These are phyloP conservation scores for Drosophila asahinai DNA, from an alignment of 1,140 invertebrate genomes.

Conservation along the genomic window DNA sequence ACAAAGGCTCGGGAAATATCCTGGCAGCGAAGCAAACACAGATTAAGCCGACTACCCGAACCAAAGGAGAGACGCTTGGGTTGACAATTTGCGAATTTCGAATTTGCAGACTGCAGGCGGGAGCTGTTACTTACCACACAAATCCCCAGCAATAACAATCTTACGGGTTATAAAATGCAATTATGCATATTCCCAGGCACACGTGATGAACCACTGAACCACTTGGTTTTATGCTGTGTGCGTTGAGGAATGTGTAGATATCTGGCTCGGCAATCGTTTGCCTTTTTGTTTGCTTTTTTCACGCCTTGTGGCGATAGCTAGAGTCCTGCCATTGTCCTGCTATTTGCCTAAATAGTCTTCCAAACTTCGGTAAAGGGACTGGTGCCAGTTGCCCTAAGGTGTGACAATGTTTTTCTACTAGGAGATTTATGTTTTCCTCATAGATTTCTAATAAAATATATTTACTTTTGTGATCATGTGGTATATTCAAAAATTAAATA, in stretches of 20 bases:
- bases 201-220: constrained; percentile 26
- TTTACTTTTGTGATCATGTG: neutral
- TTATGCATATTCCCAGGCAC: constrained; percentile 64
- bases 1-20: constrained; percentile 46
- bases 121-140: constrained; percentile 46
- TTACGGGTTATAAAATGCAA: constrained; percentile 74
- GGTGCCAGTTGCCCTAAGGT: neutral
- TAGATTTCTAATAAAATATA: neutral
- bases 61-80: neutral
- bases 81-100: constrained; percentile 38
- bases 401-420: constrained; percentile 4
- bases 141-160: constrained; percentile 71
- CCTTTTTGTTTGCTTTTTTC: constrained; percentile 49
- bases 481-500: neutral
- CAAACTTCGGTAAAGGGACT: constrained; percentile 1
- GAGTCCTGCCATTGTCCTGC: neutral
- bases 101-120: constrained; percentile 25
- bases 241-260: neutral
- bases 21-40: constrained; percentile 48
- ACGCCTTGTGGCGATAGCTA: constrained; percentile 40
- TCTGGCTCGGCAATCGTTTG: constrained; percentile 20
- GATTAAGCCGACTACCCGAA: constrained; percentile 26
- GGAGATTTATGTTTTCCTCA: neutral
- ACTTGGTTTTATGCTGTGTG: neutral
- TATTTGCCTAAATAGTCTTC: constrained; percentile 47